Conservation (phyloP, 2,797 vertebrate species). For the Manis crassicaudata region DNA sequence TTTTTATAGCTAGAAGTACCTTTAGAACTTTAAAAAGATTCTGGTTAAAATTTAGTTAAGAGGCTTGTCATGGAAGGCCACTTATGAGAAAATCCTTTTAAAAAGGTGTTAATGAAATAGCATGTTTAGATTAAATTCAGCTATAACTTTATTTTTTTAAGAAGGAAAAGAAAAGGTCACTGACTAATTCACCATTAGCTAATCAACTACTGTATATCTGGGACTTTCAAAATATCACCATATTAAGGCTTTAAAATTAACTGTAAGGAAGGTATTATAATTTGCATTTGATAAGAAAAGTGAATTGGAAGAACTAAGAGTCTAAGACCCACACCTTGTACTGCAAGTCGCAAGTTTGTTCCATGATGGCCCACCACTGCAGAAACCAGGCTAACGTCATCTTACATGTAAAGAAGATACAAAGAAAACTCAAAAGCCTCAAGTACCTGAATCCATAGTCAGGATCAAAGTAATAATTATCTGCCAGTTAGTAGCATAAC, state of each 20-base stretch:
- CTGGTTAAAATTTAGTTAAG: slow-evolving; percentile 40
- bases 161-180: neutral
- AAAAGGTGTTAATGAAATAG: neutral
- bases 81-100: neutral
- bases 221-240: neutral
- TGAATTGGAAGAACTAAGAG: neutral
- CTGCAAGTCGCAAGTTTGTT: neutral
- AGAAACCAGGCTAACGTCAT: neutral
- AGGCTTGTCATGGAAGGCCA: neutral
- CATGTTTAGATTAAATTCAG: neutral
- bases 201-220: neutral
- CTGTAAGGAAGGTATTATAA: neutral
- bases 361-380: neutral
- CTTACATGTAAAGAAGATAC: neutral
- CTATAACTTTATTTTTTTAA: slow-evolving; percentile 23
- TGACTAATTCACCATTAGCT: neutral
- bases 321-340: neutral
- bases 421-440: slow-evolving; percentile 34
- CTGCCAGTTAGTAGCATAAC: neutral
- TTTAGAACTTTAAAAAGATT: slow-evolving; percentile 19
- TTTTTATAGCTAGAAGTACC: neutral
- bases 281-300: neutral
- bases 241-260: neutral
- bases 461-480: neutral
- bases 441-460: neutral